These are phyloP conservation scores for Danio jaintianensis DNA, from an alignment of 2,797 vertebrate genomes.

Conservation along the genomic window DNA sequence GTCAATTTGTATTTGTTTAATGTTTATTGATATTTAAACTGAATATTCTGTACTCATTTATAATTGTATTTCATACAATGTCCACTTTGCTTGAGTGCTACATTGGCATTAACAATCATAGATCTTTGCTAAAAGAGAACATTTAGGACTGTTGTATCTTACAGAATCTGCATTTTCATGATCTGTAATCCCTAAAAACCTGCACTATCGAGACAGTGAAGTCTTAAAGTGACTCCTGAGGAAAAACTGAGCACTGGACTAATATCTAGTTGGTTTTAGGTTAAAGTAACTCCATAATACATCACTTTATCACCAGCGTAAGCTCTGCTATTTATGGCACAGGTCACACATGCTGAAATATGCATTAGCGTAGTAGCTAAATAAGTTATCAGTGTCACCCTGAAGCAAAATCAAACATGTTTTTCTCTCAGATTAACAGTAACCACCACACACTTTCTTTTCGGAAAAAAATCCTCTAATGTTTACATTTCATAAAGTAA, in stretches of 20 bases:
- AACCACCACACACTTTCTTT: background rate
- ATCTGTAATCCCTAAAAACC: background rate
- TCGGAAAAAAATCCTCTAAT: background rate
- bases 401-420: background rate
- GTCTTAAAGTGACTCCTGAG: slow-evolving; percentile 32
- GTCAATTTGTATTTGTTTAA: no score
- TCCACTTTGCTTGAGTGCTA: no score
- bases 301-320: background rate
- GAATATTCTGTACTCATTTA: no score
- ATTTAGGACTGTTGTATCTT: slow-evolving; percentile 4
- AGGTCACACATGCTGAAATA: background rate
- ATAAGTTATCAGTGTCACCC: background rate
- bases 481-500: background rate
- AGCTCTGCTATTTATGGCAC: background rate
- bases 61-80: no score
- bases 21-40: no score
- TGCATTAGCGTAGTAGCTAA: background rate
- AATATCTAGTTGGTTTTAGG: slow-evolving; percentile 19
- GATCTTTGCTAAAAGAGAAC: slow-evolving; percentile 2
- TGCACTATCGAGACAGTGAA: background rate
- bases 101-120: background rate
- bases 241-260: slow-evolving; percentile 7
- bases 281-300: background rate
- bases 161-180: slow-evolving; percentile 16
- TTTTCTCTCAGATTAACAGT: no score